A percentile compares a stretch with the other conserved stretches of the same genome.
phyloP scores from a whole-genome alignment of 2,113 vertebrate genomes.

The Takifugu flavidus region DNA sequence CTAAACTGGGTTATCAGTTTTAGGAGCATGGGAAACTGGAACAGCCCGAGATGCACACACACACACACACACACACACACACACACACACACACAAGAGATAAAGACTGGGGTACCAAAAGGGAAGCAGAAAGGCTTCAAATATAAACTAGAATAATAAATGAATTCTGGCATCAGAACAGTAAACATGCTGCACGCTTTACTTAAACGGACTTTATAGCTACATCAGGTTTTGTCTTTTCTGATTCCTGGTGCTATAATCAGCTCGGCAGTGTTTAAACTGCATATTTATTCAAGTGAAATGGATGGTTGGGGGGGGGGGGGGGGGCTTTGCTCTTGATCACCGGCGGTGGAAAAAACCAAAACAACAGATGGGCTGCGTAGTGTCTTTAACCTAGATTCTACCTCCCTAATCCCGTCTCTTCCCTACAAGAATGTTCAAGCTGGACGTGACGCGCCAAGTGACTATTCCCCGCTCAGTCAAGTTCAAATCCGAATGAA shows the following conservation, averaged over 20 bases:
- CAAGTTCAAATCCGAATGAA: not conserved
- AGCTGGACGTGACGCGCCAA: slow-evolving; percentile 30
- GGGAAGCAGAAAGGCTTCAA: no score
- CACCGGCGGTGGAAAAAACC: slow-evolving; percentile 42
- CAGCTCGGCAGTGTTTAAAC: slow-evolving; percentile 29
- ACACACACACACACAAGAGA: slow-evolving; percentile 11
- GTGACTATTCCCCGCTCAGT: slow-evolving; percentile 24
- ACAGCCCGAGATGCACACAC: slow-evolving; percentile 37
- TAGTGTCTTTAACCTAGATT: slow-evolving; percentile 76
- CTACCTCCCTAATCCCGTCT: slow-evolving; percentile 73
- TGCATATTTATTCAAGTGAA: slow-evolving; percentile 41
- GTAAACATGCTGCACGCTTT: no score
- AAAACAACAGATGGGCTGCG: slow-evolving; percentile 80
- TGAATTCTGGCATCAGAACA: no score
- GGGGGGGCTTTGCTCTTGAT: slow-evolving; percentile 27
- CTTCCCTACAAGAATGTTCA: slow-evolving; percentile 70
- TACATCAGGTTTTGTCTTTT: not conserved
- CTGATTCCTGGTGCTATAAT: slow-evolving; percentile 14
- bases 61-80: slow-evolving; percentile 50
- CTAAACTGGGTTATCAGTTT: slow-evolving; percentile 59
- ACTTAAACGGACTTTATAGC: no score
- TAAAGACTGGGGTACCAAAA: not conserved
- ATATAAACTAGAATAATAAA: no score
- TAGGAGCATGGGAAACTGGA: slow-evolving; percentile 61
- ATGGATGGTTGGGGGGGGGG: slow-evolving; percentile 17